phyloP scores from a whole-genome alignment of 23 tunicate genomes.

The Diplosoma virens region DNA sequence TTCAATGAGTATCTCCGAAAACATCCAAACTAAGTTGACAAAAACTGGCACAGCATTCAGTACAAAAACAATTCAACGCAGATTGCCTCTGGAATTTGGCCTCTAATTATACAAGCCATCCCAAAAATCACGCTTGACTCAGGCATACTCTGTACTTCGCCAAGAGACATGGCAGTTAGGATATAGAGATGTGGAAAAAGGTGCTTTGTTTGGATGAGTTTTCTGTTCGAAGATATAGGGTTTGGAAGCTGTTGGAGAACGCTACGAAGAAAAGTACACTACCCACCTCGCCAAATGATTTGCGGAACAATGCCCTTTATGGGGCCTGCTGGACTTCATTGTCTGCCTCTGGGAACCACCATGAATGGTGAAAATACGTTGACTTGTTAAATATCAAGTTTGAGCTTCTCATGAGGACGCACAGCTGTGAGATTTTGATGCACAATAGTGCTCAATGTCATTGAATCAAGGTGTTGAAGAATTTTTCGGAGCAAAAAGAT shows the following conservation, averaged over 20 bases:
- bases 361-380: slow-evolving; percentile 17
- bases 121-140: too few relatives aligned
- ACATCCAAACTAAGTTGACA: too few relatives aligned
- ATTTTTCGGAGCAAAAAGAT: slow-evolving; percentile 14
- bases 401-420: neutral
- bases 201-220: neutral
- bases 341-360: neutral
- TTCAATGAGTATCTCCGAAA: too few relatives aligned
- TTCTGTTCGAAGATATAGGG: neutral
- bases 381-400: slow-evolving; percentile 1
- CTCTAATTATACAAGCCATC: too few relatives aligned
- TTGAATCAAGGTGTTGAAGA: slow-evolving; percentile 12
- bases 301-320: slow-evolving; percentile 10
- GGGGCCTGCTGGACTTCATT: slow-evolving; percentile 2
- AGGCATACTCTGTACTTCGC: too few relatives aligned
- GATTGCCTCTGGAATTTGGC: too few relatives aligned
- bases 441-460: neutral
- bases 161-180: too few relatives aligned
- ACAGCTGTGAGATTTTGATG: slow-evolving; percentile 8
- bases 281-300: slow-evolving; percentile 32
- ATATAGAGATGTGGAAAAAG: too few relatives aligned
- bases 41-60: too few relatives aligned
- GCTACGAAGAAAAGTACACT: slow-evolving; percentile 6
- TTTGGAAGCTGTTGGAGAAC: slow-evolving; percentile 3
- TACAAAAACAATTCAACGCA: too few relatives aligned